Percentiles rank a stretch among this genome's conserved stretches.
phyloP scores from a whole-genome alignment of 2,888 invertebrate species.

The Venusia cambrica region DNA sequence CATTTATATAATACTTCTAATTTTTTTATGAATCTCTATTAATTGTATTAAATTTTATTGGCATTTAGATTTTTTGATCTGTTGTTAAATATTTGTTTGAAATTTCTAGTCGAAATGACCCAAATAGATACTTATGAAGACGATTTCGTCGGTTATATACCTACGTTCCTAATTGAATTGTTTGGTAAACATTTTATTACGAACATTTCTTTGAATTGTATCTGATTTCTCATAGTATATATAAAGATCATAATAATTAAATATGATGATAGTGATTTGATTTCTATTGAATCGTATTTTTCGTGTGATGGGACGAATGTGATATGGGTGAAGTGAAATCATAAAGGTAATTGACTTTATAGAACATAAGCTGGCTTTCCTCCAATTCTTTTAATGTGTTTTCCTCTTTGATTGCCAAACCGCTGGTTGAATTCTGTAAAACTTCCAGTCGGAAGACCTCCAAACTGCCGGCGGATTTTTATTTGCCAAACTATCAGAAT shows the following conservation, averaged over 20 bases:
- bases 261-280: conserved; percentile 51
- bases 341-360: conserved; percentile 55
- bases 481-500: conserved; percentile 58
- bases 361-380: conserved; percentile 57
- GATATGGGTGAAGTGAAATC: conserved; percentile 45
- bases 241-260: conserved; percentile 51
- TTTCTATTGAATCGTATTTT: conserved; percentile 42
- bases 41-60: conserved; percentile 43
- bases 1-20: conserved; percentile 28
- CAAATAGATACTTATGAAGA: conserved; percentile 65
- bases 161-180: conserved; percentile 63
- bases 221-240: conserved; percentile 53
- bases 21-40: conserved; percentile 50
- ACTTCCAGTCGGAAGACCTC: conserved; percentile 49
- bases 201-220: conserved; percentile 34
- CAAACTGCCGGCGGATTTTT: conserved; percentile 56
- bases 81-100: conserved; percentile 45
- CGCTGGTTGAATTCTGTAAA: conserved; percentile 58
- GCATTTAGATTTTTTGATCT: conserved; percentile 49
- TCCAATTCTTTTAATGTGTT: conserved; percentile 25
- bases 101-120: conserved; percentile 73
- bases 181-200: conserved; percentile 44
- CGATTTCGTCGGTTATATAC: conserved; percentile 55
- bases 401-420: conserved; percentile 43
- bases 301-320: conserved; percentile 63